Evolutionary conservation across 2,888 invertebrate species (phyloP).

Genomic region (Drosophila cognata): DNA sequence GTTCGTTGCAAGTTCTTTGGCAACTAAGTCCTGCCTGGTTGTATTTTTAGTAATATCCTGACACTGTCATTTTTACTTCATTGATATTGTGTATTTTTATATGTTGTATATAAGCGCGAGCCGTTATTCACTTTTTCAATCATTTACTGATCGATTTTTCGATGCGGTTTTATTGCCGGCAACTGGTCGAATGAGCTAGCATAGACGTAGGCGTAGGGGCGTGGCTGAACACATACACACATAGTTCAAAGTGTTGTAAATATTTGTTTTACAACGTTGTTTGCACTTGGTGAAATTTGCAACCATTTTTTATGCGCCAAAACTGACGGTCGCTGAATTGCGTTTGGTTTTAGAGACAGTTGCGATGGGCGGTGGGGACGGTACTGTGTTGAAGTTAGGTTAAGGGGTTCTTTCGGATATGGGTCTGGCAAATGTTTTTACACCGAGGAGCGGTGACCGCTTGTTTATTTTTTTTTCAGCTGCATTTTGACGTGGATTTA

Average conservation of each 20-base stretch:
- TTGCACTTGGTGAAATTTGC: conserved; percentile 73
- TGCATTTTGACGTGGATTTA: conserved; percentile 71
- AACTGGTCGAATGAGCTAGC: conserved; percentile 43
- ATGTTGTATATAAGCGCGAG: conserved; percentile 15
- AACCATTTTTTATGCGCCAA: conserved; percentile 63
- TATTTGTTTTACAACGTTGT: conserved; percentile 75
- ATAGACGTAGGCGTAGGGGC: conserved; percentile 18
- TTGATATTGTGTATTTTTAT: conserved; percentile 10
- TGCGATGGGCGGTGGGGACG: not conserved
- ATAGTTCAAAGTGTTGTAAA: conserved; percentile 76
- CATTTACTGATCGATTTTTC: conserved; percentile 67
- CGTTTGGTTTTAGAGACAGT: conserved; percentile 15
- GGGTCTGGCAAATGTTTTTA: conserved; percentile 36
- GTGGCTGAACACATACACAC: conserved; percentile 5
- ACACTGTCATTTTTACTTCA: conserved; percentile 24
- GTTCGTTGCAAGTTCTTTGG: conserved; percentile 47
- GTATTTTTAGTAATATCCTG: conserved; percentile 65
- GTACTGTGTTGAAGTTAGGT: not conserved
- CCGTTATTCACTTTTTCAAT: conserved; percentile 62
- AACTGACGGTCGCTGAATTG: conserved; percentile 46
- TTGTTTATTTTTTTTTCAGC: conserved; percentile 62
- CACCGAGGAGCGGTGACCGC: conserved; percentile 12
- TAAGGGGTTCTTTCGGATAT: conserved; percentile 15
- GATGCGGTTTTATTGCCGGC: conserved; percentile 54
- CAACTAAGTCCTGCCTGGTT: conserved; percentile 50